phyloP scores from a whole-genome alignment of 1,140 invertebrate genomes.

The Centruroides vittatus region DNA sequence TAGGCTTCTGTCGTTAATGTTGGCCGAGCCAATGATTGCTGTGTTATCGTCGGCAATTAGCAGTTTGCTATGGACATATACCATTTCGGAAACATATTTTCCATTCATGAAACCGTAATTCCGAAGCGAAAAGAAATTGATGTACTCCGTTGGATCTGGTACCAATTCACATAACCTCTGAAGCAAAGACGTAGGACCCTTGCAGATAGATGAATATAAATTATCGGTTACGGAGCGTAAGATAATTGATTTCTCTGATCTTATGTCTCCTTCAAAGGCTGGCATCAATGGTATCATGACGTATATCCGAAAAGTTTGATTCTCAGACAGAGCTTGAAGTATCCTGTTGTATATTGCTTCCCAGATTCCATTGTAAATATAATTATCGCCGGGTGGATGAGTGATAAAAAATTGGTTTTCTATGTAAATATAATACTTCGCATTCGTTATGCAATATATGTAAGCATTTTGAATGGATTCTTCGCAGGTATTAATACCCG shows the following conservation, averaged over 20 bases:
- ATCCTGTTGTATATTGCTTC: constrained; percentile 76
- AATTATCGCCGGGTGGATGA: constrained; percentile 37
- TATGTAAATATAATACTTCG: constrained; percentile 89
- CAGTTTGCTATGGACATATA: constrained; percentile 96
- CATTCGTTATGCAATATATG: constrained; percentile 75
- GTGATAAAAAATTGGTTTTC: constrained; percentile 99
- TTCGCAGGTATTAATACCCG: constrained; percentile 65
- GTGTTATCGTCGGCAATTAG: constrained; percentile 80
- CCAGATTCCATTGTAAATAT: constrained; percentile 64
- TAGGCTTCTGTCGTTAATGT: constrained; percentile 93
- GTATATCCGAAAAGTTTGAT: constrained; percentile 69
- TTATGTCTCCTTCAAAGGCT: constrained; percentile 89
- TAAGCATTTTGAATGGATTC: constrained; percentile 90
- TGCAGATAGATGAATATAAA: constrained; percentile 86
- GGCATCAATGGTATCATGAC: constrained; percentile 89
- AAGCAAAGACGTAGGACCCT: constrained; percentile 35
- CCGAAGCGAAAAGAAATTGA: background rate
- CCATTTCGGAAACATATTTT: constrained; percentile 61
- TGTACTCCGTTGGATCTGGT: background rate
- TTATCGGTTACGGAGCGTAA: constrained; percentile 90
- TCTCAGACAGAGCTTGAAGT: constrained; percentile 44
- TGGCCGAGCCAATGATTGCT: constrained; percentile 91
- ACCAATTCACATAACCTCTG: constrained; percentile 25
- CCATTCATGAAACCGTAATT: no score
- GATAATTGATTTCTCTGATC: constrained; percentile 66